Evolutionary conservation across 2,888 invertebrate species (phyloP).

Genomic region (Petrophora chlorosata): DNA sequence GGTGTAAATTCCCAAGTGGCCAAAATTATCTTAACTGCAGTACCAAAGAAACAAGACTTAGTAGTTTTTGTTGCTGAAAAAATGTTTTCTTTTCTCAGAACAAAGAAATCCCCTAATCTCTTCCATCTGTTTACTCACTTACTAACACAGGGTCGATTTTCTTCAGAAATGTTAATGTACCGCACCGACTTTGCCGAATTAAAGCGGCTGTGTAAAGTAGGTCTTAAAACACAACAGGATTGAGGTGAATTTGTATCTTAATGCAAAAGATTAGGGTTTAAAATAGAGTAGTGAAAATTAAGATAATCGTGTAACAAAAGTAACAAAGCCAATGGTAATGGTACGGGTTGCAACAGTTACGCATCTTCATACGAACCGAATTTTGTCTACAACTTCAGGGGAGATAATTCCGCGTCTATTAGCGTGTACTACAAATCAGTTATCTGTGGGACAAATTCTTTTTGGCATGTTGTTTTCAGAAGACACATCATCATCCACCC

Average conservation of each 20-base stretch:
- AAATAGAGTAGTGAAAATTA: slow-evolving; percentile 15
- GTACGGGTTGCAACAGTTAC: background rate
- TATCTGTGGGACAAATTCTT: no score
- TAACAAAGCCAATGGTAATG: slow-evolving; percentile 45
- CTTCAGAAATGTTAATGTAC: slow-evolving; percentile 64
- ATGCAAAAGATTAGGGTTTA: background rate
- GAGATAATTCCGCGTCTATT: no score
- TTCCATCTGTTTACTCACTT: slow-evolving; percentile 60
- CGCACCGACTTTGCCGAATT: slow-evolving; percentile 54
- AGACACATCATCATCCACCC: no score
- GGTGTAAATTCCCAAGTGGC: no score
- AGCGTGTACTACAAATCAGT: no score
- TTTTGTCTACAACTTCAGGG: no score
- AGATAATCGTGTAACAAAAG: slow-evolving; percentile 42
- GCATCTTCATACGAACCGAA: background rate
- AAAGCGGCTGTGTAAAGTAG: slow-evolving; percentile 41
- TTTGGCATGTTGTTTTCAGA: no score
- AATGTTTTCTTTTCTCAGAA: slow-evolving; percentile 12
- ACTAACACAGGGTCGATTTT: slow-evolving; percentile 71
- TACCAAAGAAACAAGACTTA: no score
- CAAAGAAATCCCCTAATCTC: slow-evolving; percentile 41
- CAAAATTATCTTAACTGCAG: no score
- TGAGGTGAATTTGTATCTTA: slow-evolving; percentile 23
- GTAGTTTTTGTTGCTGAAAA: slow-evolving; percentile 39
- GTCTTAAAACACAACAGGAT: slow-evolving; percentile 8